A percentile compares a stretch with the other conserved stretches of the same genome.
These are phyloP conservation scores for Willowsia nigromaculata DNA, from an alignment of 2,888 invertebrate species.

Conservation along the genomic window DNA sequence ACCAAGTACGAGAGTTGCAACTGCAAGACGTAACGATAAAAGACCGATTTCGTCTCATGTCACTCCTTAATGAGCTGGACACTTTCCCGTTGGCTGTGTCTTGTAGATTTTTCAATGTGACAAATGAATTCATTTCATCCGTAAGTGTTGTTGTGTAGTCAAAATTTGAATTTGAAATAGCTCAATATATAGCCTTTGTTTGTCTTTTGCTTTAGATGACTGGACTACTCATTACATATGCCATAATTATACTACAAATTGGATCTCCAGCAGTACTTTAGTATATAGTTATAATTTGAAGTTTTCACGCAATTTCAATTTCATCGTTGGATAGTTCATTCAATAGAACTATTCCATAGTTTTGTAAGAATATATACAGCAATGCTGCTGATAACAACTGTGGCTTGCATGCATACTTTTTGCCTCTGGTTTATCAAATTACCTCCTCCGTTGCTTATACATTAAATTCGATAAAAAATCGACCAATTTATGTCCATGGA, in stretches of 20 bases:
- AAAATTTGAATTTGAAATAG: not conserved
- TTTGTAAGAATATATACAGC: too few species aligned
- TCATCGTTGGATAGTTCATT: too few species aligned
- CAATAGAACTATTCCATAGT: too few species aligned
- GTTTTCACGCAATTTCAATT: too few species aligned
- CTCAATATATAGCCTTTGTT: not conserved
- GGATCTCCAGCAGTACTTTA: too few species aligned
- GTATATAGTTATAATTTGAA: too few species aligned
- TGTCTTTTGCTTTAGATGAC: not conserved
- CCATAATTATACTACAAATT: not conserved
- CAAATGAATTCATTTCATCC: constrained; percentile 10
- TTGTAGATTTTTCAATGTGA: constrained; percentile 29
- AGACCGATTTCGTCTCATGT: not conserved
- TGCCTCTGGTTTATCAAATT: too few species aligned
- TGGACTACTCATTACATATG: constrained; percentile 15
- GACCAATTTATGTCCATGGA: too few species aligned
- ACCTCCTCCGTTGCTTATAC: too few species aligned
- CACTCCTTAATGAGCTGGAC: not conserved
- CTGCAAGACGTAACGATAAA: not conserved
- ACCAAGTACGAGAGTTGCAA: not conserved
- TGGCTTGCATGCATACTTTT: too few species aligned
- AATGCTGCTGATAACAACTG: too few species aligned
- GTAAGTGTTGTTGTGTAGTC: not conserved
- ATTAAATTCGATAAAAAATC: too few species aligned
- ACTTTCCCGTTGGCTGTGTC: not conserved